These are phyloP conservation scores for Passerculus sandwichensis DNA, from an alignment of 2,797 vertebrate genomes.

Conservation along the genomic window DNA sequence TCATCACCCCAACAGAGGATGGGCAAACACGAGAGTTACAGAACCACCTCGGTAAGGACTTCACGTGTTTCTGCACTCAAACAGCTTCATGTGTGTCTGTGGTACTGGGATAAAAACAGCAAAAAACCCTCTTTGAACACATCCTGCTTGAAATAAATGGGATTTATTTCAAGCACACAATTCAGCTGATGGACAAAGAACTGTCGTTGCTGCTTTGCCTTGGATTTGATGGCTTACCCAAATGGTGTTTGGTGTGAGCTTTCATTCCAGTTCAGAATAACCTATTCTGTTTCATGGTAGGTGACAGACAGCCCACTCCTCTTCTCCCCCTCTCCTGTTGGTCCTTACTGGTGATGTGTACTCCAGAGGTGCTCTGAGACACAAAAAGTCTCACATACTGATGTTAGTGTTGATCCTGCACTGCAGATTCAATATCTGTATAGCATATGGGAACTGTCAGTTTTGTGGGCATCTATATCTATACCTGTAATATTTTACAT, in stretches of 20 bases:
- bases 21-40: slow-evolving; percentile 95
- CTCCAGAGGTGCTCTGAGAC: neutral
- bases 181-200: neutral
- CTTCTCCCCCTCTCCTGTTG: neutral
- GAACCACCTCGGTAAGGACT: slow-evolving; percentile 90
- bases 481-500: neutral
- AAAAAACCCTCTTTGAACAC: neutral
- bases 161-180: neutral
- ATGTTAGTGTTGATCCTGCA: neutral
- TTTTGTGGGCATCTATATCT: neutral
- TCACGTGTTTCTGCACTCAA: rapidly evolving
- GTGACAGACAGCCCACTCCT: neutral
- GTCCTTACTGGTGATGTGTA: neutral
- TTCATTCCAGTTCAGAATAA: neutral
- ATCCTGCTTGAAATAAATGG: neutral
- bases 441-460: neutral
- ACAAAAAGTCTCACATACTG: neutral
- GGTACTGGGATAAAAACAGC: neutral
- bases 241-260: neutral
- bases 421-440: neutral
- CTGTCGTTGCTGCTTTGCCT: neutral
- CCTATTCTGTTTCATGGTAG: neutral
- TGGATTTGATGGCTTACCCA: neutral
- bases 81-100: neutral
- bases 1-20: slow-evolving; percentile 94